Evolutionary conservation across 2,888 invertebrate genomes (phyloP).

Genomic region (Hydrotaea diabolus): DNA sequence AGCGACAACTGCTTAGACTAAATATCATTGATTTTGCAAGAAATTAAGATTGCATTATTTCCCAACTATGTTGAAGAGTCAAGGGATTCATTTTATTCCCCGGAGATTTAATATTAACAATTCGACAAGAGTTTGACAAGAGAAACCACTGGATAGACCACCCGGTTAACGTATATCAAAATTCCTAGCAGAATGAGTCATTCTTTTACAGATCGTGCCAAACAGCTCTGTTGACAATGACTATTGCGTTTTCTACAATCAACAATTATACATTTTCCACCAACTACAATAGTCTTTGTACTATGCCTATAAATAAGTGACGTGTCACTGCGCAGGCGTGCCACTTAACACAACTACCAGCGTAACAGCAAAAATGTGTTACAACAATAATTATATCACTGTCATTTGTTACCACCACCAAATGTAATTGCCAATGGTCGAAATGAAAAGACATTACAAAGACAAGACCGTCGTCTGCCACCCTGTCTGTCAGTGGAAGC

Average conservation of each 20-base stretch:
- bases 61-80: no score
- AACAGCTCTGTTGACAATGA: not conserved
- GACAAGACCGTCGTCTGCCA: not conserved
- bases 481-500: not conserved
- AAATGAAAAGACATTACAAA: constrained; percentile 17
- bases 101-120: no score
- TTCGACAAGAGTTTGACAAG: no score
- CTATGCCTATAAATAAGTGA: constrained; percentile 14
- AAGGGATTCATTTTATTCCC: no score
- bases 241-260: not conserved
- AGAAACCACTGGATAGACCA: no score
- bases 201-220: not conserved
- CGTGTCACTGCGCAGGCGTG: constrained; percentile 39
- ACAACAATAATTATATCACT: constrained; percentile 22
- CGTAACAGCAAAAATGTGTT: not conserved
- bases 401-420: not conserved
- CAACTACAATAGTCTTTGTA: not conserved
- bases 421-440: constrained; percentile 19
- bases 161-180: not conserved
- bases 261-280: not conserved
- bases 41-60: no score
- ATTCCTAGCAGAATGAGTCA: not conserved
- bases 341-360: not conserved
- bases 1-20: no score
- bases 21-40: no score